phyloP scores from a whole-genome alignment of 2,113 vertebrate species.

The Phoenicopterus ruber region DNA sequence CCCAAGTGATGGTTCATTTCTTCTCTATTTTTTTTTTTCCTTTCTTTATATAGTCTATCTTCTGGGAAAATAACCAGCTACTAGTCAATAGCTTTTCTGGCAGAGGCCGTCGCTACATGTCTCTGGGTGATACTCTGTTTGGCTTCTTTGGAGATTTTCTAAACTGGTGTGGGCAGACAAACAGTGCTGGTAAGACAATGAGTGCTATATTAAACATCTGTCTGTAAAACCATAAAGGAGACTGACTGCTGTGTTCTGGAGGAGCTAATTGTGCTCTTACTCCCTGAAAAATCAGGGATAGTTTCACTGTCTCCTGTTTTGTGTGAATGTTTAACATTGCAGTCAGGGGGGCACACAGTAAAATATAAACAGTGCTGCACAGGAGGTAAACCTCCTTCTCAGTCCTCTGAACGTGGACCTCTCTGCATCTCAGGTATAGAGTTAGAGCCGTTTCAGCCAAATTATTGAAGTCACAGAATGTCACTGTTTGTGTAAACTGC shows the following conservation, averaged over 20 bases:
- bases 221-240: neutral
- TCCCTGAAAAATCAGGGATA: neutral
- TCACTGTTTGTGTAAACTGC: neutral
- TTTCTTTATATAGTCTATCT: conserved; percentile 67
- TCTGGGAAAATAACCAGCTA: conserved; percentile 79
- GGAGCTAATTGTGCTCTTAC: neutral
- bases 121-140: conserved; percentile 61
- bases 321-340: neutral
- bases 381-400: neutral
- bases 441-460: neutral
- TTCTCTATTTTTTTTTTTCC: neutral
- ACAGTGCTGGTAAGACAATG: conserved; percentile 60
- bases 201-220: neutral
- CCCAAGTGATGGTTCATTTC: neutral
- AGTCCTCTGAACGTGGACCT: neutral
- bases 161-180: conserved; percentile 70
- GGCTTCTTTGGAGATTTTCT: conserved; percentile 66
- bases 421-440: neutral
- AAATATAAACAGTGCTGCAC: neutral
- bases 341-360: neutral
- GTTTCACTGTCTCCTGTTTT: neutral
- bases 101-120: conserved; percentile 53
- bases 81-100: conserved; percentile 65
- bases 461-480: neutral
- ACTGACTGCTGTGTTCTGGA: neutral